Evolutionary conservation across 2,113 vertebrate species (phyloP).

Genomic region (Paramormyrops kingsleyae): DNA sequence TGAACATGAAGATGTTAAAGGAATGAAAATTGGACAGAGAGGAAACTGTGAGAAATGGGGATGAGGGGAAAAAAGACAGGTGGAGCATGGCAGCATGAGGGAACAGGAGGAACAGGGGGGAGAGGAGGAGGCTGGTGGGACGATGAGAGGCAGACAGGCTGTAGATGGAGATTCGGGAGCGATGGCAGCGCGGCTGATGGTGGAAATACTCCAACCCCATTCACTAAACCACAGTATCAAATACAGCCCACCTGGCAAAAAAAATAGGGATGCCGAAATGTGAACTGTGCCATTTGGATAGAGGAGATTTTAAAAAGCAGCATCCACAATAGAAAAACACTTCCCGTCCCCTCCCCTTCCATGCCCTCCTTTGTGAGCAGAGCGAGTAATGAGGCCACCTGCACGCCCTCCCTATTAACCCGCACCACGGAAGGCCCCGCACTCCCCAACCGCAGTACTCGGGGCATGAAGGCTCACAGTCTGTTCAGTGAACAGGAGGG

Average conservation of each 20-base stretch:
- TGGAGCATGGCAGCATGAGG: background rate
- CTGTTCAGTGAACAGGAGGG: background rate
- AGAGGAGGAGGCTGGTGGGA: background rate
- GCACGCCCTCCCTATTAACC: conserved; percentile 46
- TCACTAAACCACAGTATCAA: background rate
- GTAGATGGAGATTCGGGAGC: background rate
- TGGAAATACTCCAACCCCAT: background rate
- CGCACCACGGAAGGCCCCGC: conserved; percentile 20
- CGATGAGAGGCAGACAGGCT: background rate
- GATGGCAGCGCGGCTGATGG: background rate
- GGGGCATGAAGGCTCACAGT: conserved; percentile 20
- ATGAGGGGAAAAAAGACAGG: background rate
- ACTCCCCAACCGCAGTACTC: conserved; percentile 26
- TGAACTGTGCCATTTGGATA: background rate
- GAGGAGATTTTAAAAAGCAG: conserved; percentile 12
- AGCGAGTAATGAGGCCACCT: conserved; percentile 58
- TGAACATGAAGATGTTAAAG: background rate
- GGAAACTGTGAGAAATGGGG: conserved; percentile 16
- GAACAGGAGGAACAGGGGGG: background rate
- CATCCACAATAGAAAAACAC: conserved; percentile 35
- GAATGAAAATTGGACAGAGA: background rate
- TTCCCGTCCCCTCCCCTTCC: conserved; percentile 28
- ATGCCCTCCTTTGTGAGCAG: conserved; percentile 36
- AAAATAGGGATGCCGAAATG: conserved; percentile 6
- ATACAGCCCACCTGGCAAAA: background rate